Base-by-base conservation (phyloP, 2,888 invertebrate genomes). In the Meghimatium bilineatum region DNA sequence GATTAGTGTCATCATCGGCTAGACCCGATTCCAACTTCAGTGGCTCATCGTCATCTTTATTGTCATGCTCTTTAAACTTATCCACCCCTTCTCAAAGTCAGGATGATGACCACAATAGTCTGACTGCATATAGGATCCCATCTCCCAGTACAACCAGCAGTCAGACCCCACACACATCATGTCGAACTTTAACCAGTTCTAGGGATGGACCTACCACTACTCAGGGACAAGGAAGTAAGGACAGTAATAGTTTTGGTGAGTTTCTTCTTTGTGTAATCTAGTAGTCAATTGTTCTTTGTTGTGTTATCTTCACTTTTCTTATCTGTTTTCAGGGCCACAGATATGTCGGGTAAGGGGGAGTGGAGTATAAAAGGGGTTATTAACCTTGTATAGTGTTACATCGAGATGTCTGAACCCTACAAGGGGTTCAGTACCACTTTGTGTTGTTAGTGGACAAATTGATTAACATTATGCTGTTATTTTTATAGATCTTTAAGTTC, bases 151-250 rank as follows among this genome's bases (percentile, higher is more conserved):
- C 67, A 36, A 20, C 67, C 29, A n/a, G n/a, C 49, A 67, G 63
- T 20, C 78, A 63, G 66, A 78, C 38, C 6, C 67, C 66, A 14
- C 78, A 32, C 17, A 44, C 38, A 3, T 78, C 67, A 44, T 17
- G 78, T 20, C 38, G 67, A 29, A 26, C 44, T 29, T 23, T 67
- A 44, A n/a, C 63, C 63, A 67, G 67, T 29, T 66, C 44, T 32
- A 67, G 66, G 66, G 78, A 78, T 49, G 67, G 66, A 67, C 78
- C 78, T 32, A 63, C 78, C 10, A 78, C 66, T 14, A 78, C 78
- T 78, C 78, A 78, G 66, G 67, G 78, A 78, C 78, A 78, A 29
- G 78, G 78, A 63, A 78, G 78, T 38, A 78, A 67, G 32, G 67
- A 32, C 67, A 66, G 34, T 38, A 77, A 23, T n/a, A 32, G 26